Base-by-base conservation (phyloP, 2,113 vertebrate species). In the Mixornis gularis region DNA sequence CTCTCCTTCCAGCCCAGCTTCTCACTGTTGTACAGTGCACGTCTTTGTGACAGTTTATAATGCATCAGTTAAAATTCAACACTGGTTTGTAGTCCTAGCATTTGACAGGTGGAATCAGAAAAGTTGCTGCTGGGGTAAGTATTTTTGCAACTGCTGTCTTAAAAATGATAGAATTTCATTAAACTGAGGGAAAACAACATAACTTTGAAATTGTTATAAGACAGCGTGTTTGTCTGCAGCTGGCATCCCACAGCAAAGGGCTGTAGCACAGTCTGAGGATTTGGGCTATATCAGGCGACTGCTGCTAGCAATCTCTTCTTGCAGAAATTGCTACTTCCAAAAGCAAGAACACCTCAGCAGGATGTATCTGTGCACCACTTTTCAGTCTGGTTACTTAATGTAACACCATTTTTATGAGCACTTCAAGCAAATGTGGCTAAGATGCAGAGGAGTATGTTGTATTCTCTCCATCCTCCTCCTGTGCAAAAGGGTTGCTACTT, bases 401-500 rank as follows among this genome's bases (percentile, higher is more conserved):
- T 82, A 82, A 43, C 71, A 53, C n/a, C 51, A 17, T 87, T 79
- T 89, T 91, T 79, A 52, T 69, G 41, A 65, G 58, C 69, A 53
- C 74, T 53, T 85, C 6, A 34, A 65, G 87, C 52, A 79, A 94
- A 87, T n/a, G 70, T 82, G 41, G 79, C 90, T 79, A 19, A 79
- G 85, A 82, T 89, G 79, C 78, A 91, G 95, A 95, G 79, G 92
- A 95, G 85, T 85, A 7, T 53, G 71, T 92, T 24, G 1, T 79
- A 7, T 92, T 87, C 79, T 95, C 85, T 59, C 71, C 79, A 52
- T 96, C 85, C 85, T 91, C 81, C 86, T 92, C 48, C 82, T 94
- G 79, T 91, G 89, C 77, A 71, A 82, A 71, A 85, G 63, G 58
- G 49, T 81, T 89, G 78, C 91, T 94, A 52, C 91, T 94, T 93